phyloP scores from a whole-genome alignment of 2,888 invertebrate species.

The Caradrina kadenii region DNA sequence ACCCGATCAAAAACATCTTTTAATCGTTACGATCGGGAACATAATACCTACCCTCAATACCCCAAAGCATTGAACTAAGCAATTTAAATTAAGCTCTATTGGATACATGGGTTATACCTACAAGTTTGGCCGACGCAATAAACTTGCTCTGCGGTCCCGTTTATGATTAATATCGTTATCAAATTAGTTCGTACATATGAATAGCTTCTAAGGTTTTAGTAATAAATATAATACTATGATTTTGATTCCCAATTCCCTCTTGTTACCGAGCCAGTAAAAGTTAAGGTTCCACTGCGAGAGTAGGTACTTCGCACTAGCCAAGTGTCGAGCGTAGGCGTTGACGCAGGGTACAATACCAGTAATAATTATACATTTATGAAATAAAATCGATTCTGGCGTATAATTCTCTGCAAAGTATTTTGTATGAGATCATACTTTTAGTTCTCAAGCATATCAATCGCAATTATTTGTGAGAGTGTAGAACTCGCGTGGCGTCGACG shows the following conservation, averaged over 20 bases:
- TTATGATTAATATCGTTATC: slow-evolving; percentile 68
- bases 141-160: slow-evolving; percentile 64
- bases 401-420: too few relatives aligned
- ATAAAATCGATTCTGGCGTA: too few relatives aligned
- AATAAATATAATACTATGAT: slow-evolving; percentile 12
- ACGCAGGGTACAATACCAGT: too few relatives aligned
- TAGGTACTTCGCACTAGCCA: neutral
- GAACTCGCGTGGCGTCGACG: too few relatives aligned
- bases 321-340: too few relatives aligned
- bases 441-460: too few relatives aligned
- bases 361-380: too few relatives aligned
- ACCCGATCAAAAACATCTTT: neutral
- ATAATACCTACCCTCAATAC: slow-evolving; percentile 62
- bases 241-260: slow-evolving; percentile 31
- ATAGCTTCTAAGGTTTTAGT: slow-evolving; percentile 27
- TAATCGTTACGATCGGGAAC: neutral
- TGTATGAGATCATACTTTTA: too few relatives aligned
- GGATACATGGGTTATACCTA: slow-evolving; percentile 59
- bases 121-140: slow-evolving; percentile 70
- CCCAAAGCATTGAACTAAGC: slow-evolving; percentile 67
- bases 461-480: too few relatives aligned
- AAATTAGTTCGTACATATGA: slow-evolving; percentile 58
- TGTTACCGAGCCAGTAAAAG: neutral
- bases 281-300: neutral
- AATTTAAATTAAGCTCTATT: slow-evolving; percentile 70